Base-by-base conservation (phyloP, 2,113 vertebrate genomes). In the Capreolus pygargus region DNA sequence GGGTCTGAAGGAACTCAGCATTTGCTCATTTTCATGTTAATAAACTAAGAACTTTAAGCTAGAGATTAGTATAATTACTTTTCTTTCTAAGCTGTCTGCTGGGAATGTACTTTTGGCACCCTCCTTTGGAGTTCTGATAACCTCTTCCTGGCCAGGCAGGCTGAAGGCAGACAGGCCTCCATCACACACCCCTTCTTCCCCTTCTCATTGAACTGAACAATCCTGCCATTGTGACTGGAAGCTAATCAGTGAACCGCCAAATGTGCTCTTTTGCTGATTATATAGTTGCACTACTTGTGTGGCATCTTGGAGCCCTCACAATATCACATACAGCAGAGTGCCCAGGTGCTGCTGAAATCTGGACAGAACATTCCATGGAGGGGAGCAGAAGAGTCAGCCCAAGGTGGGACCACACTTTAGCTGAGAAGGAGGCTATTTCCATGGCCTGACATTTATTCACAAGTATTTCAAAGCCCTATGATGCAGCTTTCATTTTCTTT, bases 31-130 rank as follows among this genome's bases (percentile, higher is more conserved):
- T 95, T 97, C 92, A 91, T 55, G 82, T 81, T 93, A 94, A 94
- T 97, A 95, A 64, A 98, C 86, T 28, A 86, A 21, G 86, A 57
- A 74, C 85, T 97, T 86, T 90, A 89, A 97, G 95, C 57, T 91
- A 61, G 30, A 97, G 78, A 97, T 98, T 81, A 96, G 23, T 8
- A 57, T 82, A 85, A 96, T 15, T 96, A 83, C 95, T 97, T 98
- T 94, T 91, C 85, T 83, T 88, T 94, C 78, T 70, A 97, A 97
- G 17, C 61, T 92, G 79, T 57, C 81, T 90, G 86, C 83, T 89
- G 96, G 95, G 55, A 98, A 85, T 79, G 87, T 43, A 43, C 67
- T 54, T 96, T 12, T 6, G 23, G 57, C 36, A 91, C 89, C 61
- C 60, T 89, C 67, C 55, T 94, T 70, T 89, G 85, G 17, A 16